Evolutionary conservation across 2,797 vertebrate species (phyloP).

Genomic region (Odontamblyopus lacepedii): DNA sequence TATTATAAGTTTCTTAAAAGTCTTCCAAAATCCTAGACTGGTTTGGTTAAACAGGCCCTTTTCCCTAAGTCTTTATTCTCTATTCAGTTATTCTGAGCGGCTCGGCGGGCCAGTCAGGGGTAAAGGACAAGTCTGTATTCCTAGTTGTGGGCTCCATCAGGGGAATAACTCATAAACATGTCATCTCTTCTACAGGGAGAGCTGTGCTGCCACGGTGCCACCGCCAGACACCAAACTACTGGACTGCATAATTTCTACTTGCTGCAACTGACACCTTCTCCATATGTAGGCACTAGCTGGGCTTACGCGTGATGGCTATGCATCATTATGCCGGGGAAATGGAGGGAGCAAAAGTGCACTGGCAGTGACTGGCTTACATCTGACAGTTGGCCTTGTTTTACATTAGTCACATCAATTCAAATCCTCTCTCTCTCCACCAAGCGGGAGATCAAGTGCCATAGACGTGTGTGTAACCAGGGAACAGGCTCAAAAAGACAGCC

Average conservation of each 20-base stretch:
- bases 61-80: constrained; percentile 28
- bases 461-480: constrained; percentile 68
- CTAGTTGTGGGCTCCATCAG: constrained; percentile 64
- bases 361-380: constrained; percentile 76
- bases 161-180: constrained; percentile 77
- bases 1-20: not conserved
- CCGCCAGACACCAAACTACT: constrained; percentile 74
- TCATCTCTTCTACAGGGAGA: constrained; percentile 75
- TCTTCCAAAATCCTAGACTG: not conserved
- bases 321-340: constrained; percentile 83
- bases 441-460: constrained; percentile 73
- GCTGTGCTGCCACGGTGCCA: constrained; percentile 65
- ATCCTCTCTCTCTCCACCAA: constrained; percentile 67
- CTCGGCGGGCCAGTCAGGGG: constrained; percentile 57
- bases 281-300: constrained; percentile 76
- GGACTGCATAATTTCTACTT: constrained; percentile 78
- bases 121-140: constrained; percentile 66
- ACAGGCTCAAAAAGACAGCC: constrained; percentile 59
- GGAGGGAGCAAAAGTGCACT: constrained; percentile 76
- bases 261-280: constrained; percentile 78
- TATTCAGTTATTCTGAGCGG: constrained; percentile 64
- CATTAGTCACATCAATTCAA: constrained; percentile 83
- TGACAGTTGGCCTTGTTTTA: constrained; percentile 84
- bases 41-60: constrained; percentile 4
- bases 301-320: constrained; percentile 82